Conservation (phyloP, 2,797 vertebrate species). For the Columba guinea region DNA sequence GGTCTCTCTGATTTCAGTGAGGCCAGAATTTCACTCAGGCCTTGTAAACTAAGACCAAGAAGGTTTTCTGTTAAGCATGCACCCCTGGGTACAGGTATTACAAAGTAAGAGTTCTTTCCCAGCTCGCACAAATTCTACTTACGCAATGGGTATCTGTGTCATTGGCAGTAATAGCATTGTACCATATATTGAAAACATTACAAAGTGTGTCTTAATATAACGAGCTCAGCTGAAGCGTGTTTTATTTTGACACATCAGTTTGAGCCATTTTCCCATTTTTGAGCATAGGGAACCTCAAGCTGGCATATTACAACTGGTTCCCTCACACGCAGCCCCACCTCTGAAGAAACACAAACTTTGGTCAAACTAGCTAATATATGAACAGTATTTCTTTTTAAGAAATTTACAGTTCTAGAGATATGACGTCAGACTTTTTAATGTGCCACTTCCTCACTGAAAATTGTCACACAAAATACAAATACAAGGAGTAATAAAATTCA, state of each 20-base stretch:
- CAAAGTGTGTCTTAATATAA: neutral
- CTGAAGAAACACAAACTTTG: neutral
- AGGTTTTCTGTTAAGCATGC: neutral
- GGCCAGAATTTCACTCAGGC: neutral
- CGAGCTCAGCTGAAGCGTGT: neutral
- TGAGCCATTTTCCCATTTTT: neutral
- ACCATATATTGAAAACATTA: neutral
- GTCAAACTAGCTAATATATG: neutral
- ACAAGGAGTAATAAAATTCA: neutral
- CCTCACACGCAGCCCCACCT: fast-evolving
- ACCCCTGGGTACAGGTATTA: neutral
- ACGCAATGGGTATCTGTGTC: fast-evolving
- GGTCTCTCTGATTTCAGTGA: neutral
- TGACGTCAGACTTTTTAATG: neutral
- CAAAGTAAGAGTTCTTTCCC: neutral
- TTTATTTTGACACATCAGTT: neutral
- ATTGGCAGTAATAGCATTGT: neutral
- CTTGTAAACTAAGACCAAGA: neutral
- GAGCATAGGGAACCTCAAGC: neutral
- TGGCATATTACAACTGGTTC: neutral
- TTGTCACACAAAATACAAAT: neutral
- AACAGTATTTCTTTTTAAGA: neutral
- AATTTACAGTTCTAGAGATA: neutral
- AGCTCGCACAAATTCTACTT: neutral
- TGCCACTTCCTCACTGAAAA: neutral